These are phyloP conservation scores for Aricia agestis DNA, from an alignment of 1,140 invertebrate genomes.

Conservation along the genomic window DNA sequence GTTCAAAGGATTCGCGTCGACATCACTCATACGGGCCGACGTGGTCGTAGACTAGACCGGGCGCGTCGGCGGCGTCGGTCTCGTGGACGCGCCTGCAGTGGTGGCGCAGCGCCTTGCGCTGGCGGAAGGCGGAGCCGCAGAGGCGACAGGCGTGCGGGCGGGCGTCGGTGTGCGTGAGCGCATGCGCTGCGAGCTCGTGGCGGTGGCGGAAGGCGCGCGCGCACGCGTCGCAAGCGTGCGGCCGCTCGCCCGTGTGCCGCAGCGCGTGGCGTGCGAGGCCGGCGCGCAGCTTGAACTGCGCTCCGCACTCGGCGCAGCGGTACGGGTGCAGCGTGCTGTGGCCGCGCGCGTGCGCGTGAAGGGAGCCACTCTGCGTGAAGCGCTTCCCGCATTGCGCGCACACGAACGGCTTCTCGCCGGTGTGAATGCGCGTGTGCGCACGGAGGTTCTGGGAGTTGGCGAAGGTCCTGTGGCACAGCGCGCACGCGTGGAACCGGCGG, in stretches of 20 bases:
- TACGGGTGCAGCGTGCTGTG: slow-evolving; percentile 78
- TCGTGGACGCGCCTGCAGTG: slow-evolving; percentile 47
- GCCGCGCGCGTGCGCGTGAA: slow-evolving; percentile 67
- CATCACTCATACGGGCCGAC: slow-evolving; percentile 30
- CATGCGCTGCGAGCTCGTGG: slow-evolving; percentile 80
- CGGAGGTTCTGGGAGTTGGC: slow-evolving; percentile 74
- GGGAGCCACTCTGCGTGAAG: slow-evolving; percentile 66
- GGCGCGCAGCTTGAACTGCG: slow-evolving; percentile 78
- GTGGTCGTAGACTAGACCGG: slow-evolving; percentile 25
- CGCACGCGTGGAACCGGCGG: slow-evolving; percentile 76
- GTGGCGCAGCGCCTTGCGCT: slow-evolving; percentile 44
- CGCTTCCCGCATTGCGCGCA: slow-evolving; percentile 76
- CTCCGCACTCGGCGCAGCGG: slow-evolving; percentile 79
- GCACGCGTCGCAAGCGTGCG: slow-evolving; percentile 80
- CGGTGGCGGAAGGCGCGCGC: slow-evolving; percentile 76
- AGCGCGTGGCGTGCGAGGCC: slow-evolving; percentile 78
- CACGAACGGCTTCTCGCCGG: slow-evolving; percentile 79
- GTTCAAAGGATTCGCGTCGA: background rate
- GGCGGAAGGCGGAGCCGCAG: slow-evolving; percentile 47
- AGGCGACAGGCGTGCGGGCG: slow-evolving; percentile 41
- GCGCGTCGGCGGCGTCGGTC: slow-evolving; percentile 16
- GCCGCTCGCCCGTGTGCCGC: slow-evolving; percentile 81
- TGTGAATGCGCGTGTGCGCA: slow-evolving; percentile 82
- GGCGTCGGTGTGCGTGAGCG: slow-evolving; percentile 37
- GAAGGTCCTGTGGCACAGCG: slow-evolving; percentile 76